A percentile compares a stretch with the other conserved stretches of the same genome.
Evolutionary conservation across 2,113 vertebrate species (phyloP).

Genomic region (Dipodomys stephensi): DNA sequence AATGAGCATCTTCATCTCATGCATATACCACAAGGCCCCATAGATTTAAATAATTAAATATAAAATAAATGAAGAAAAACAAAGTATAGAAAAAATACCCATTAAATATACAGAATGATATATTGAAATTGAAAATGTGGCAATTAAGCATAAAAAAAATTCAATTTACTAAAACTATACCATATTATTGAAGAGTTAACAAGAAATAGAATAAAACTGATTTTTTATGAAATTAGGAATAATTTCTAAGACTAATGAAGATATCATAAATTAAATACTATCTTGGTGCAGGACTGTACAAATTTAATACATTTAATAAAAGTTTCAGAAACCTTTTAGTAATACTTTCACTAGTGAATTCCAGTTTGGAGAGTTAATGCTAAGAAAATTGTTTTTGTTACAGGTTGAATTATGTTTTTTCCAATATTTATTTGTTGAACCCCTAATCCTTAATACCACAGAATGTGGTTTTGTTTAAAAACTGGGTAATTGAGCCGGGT

Average conservation of each 20-base stretch:
- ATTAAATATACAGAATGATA: not conserved
- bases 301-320: not conserved
- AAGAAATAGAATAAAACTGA: not conserved
- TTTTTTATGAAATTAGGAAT: slow-evolving; percentile 33
- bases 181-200: slow-evolving; percentile 18
- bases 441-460: no score
- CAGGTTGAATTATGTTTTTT: no score
- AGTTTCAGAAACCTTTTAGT: not conserved
- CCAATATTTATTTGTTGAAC: no score
- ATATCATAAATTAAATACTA: not conserved
- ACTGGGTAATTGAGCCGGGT: no score
- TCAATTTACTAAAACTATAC: not conserved
- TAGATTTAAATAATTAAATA: not conserved
- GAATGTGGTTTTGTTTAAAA: no score
- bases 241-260: not conserved
- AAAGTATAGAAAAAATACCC: not conserved
- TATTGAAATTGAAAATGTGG: not conserved
- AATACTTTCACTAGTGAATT: not conserved
- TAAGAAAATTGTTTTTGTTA: no score
- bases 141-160: slow-evolving; percentile 14
- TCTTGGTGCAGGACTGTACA: not conserved
- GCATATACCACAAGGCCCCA: not conserved
- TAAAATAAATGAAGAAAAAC: slow-evolving; percentile 1
- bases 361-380: no score
- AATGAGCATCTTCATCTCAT: not conserved